Evolutionary conservation across 92 coral and sea anemone genomes (phyloP).

Genomic region (Blastomussa wellsi): DNA sequence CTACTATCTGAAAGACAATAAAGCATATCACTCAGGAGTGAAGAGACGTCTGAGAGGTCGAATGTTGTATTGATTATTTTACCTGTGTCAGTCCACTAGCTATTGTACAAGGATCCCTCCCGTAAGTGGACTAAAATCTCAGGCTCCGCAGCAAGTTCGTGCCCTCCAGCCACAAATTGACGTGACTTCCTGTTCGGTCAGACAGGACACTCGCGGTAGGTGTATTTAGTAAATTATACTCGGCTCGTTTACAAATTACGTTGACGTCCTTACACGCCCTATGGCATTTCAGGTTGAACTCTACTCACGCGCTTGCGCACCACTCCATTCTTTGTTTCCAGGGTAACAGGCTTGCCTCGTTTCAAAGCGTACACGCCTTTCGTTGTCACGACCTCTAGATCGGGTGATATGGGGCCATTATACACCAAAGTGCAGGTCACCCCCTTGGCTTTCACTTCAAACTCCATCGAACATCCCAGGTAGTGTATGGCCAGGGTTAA

Average conservation of each 20-base stretch:
- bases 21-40: too few relatives aligned
- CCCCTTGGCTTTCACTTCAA: constrained; percentile 38
- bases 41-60: background rate
- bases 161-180: background rate
- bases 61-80: background rate
- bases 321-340: constrained; percentile 46
- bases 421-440: constrained; percentile 45
- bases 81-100: background rate
- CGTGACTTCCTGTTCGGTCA: background rate
- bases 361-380: constrained; percentile 37
- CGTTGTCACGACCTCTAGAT: constrained; percentile 53
- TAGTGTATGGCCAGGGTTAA: constrained; percentile 62
- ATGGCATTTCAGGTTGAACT: constrained; percentile 3
- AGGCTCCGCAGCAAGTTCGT: background rate
- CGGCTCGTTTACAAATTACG: background rate
- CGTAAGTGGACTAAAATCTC: background rate
- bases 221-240: background rate
- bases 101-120: background rate
- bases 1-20: too few relatives aligned
- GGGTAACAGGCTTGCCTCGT: constrained; percentile 40
- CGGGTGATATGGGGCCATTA: constrained; percentile 68
- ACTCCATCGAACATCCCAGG: constrained; percentile 66
- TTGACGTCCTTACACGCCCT: background rate
- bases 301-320: constrained; percentile 60
- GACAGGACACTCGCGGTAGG: background rate